phyloP scores from a whole-genome alignment of 2,113 vertebrate species.

The Mugil cephalus region DNA sequence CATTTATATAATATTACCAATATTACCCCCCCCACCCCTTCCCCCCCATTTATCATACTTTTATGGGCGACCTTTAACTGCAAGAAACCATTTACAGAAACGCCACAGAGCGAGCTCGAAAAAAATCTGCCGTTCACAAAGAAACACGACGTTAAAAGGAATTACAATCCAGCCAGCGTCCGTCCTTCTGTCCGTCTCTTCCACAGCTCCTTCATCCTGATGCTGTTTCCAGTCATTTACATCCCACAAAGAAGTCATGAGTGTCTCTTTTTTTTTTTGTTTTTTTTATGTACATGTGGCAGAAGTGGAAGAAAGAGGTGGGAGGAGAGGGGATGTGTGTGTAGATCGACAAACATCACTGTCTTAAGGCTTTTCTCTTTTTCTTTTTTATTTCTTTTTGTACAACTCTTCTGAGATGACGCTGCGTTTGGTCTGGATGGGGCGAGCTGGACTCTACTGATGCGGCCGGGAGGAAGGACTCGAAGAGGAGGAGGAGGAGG shows the following conservation, averaged over 20 bases:
- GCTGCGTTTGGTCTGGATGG: slow-evolving; percentile 49
- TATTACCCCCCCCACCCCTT: background rate
- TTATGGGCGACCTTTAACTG: background rate
- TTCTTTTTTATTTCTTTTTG: slow-evolving; percentile 30
- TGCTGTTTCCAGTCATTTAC: slow-evolving; percentile 49
- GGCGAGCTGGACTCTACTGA: slow-evolving; percentile 45
- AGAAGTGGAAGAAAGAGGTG: slow-evolving; percentile 30
- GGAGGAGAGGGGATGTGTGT: slow-evolving; percentile 12
- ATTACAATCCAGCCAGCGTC: slow-evolving; percentile 77
- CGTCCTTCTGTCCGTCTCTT: slow-evolving; percentile 15
- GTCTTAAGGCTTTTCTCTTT: slow-evolving; percentile 82
- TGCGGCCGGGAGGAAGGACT: slow-evolving; percentile 8
- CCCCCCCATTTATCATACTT: background rate
- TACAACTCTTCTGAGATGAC: slow-evolving; percentile 57
- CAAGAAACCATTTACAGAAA: slow-evolving; percentile 60
- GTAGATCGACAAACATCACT: slow-evolving; percentile 73
- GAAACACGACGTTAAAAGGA: slow-evolving; percentile 76
- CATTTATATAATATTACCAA: slow-evolving; percentile 59
- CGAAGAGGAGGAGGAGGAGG: background rate
- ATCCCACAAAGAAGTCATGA: slow-evolving; percentile 55
- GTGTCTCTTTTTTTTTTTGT: background rate
- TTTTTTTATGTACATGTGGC: slow-evolving; percentile 61
- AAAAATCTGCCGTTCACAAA: slow-evolving; percentile 66
- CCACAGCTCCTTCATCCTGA: slow-evolving; percentile 22
- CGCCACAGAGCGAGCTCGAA: slow-evolving; percentile 37